Percentiles rank a stretch among this genome's conserved stretches.
Evolutionary conservation across 1,140 invertebrate species (phyloP).

Genomic region (Drosophila tsacasi): DNA sequence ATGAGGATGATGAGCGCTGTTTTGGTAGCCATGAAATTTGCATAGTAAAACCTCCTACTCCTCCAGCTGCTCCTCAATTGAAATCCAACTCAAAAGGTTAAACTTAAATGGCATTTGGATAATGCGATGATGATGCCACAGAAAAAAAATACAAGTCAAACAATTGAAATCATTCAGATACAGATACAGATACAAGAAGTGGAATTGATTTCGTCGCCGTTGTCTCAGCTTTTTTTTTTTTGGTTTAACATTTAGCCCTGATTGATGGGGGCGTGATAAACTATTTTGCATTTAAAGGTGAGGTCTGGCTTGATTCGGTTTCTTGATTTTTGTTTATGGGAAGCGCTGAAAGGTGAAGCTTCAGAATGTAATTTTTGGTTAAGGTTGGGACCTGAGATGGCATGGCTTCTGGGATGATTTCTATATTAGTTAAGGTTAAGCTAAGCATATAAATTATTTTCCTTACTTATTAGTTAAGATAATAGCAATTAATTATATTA

Average conservation of each 20-base stretch:
- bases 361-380: not conserved
- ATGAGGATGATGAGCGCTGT: conserved; percentile 60
- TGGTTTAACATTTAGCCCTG: conserved; percentile 54
- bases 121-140: conserved; percentile 67
- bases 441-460: too few relatives aligned
- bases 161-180: conserved; percentile 60
- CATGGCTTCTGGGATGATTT: not conserved
- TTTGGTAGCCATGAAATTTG: conserved; percentile 81
- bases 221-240: conserved; percentile 5
- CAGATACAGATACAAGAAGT: conserved; percentile 35
- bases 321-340: conserved; percentile 29
- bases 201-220: conserved; percentile 51
- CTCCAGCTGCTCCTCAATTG: conserved; percentile 45
- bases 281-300: conserved; percentile 64
- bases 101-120: conserved; percentile 79
- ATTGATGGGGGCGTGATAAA: conserved; percentile 61
- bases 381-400: not conserved
- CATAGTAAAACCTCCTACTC: conserved; percentile 47
- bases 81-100: conserved; percentile 70
- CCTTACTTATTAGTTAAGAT: too few relatives aligned
- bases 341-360: conserved; percentile 45
- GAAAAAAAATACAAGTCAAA: conserved; percentile 58
- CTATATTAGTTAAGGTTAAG: too few relatives aligned
- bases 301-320: conserved; percentile 40
- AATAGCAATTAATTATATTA: too few relatives aligned